phyloP scores from a whole-genome alignment of 2,797 vertebrate species.

The Megalops cyprinoides region DNA sequence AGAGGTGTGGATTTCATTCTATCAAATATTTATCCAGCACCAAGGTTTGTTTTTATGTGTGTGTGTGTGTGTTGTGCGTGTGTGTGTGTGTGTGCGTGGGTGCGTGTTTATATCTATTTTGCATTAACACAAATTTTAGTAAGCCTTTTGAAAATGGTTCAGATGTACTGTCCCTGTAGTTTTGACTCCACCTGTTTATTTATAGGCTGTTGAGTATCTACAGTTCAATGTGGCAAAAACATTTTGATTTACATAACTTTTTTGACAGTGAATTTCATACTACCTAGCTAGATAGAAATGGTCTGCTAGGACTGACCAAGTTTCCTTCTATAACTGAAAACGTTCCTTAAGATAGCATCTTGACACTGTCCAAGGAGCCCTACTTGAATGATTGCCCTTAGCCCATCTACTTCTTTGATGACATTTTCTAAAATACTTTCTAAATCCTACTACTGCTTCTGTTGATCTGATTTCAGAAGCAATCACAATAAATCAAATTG shows the following conservation, averaged over 20 bases:
- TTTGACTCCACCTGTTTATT: not conserved
- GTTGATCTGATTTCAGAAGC: not conserved
- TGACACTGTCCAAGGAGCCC: not conserved
- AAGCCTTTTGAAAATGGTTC: not conserved
- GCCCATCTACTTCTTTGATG: not conserved
- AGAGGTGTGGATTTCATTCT: not conserved
- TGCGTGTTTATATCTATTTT: not conserved
- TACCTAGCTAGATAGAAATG: no score
- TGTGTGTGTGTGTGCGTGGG: not conserved
- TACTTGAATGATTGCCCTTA: no score
- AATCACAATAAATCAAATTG: not conserved
- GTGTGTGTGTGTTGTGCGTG: not conserved
- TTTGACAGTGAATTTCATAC: no score
- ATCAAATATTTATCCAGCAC: no score
- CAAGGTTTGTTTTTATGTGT: not conserved
- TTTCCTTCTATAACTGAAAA: not conserved
- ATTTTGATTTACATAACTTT: no score
- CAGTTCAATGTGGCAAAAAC: no score
- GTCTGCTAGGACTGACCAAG: not conserved
- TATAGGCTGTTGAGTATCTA: not conserved
- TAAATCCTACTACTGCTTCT: no score
- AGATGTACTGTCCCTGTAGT: not conserved
- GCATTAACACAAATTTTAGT: not conserved
- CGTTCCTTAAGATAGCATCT: not conserved
- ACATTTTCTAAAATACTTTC: not conserved